phyloP scores from a whole-genome alignment of 2,888 invertebrate species.

The Neelides folsomi region DNA sequence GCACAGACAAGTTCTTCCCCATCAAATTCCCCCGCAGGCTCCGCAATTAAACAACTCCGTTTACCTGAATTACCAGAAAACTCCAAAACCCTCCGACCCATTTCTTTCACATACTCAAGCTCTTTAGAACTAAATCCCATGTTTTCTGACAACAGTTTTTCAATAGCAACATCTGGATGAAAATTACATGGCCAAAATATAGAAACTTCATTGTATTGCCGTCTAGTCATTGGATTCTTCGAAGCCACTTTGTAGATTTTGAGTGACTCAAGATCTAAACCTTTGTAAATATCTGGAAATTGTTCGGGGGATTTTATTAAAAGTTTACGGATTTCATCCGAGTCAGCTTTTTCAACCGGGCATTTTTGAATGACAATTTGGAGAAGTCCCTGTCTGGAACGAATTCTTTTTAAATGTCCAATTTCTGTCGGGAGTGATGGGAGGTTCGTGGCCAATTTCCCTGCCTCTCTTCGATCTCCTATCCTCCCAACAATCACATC shows the following conservation, averaged over 20 bases:
- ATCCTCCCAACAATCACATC: constrained; percentile 16
- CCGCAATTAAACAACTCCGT: constrained; percentile 52
- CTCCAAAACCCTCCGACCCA: constrained; percentile 48
- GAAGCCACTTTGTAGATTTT: constrained; percentile 43
- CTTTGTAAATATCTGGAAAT: constrained; percentile 8
- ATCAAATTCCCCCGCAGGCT: constrained; percentile 45
- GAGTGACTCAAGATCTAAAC: constrained; percentile 10
- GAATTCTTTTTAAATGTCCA: constrained; percentile 28
- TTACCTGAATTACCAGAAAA: constrained; percentile 36
- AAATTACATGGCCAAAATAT: constrained; percentile 70
- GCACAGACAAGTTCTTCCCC: constrained; percentile 52
- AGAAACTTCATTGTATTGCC: constrained; percentile 50
- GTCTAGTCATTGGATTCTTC: constrained; percentile 49
- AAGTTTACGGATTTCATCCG: background rate
- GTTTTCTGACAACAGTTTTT: constrained; percentile 49
- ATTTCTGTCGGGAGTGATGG: constrained; percentile 19
- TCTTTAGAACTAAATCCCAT: constrained; percentile 47
- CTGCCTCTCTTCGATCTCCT: constrained; percentile 21
- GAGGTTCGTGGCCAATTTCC: constrained; percentile 14
- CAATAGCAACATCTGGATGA: constrained; percentile 62
- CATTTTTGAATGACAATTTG: constrained; percentile 17
- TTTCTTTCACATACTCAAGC: constrained; percentile 44
- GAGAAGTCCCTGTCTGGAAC: constrained; percentile 13
- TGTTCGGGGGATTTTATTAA: background rate
- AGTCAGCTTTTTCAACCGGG: background rate